A percentile compares a stretch with the other conserved stretches of the same genome.
Conservation (phyloP, 2,888 invertebrate genomes). For the Dioctria rufipes region DNA sequence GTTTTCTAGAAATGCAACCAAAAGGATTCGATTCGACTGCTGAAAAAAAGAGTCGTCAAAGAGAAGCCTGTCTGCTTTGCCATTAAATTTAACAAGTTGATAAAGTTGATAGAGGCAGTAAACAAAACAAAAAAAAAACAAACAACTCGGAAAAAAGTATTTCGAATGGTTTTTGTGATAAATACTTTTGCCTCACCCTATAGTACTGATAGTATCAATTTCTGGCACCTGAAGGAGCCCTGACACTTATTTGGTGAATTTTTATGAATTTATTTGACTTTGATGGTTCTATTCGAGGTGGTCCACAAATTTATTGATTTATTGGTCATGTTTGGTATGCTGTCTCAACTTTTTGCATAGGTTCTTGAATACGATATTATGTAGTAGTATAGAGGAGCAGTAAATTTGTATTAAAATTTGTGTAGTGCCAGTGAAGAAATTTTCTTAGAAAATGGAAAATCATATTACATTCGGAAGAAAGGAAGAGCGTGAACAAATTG, state of each 20-base stretch:
- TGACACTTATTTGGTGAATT: constrained; percentile 36
- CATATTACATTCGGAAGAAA: too few relatives aligned
- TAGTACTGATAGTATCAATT: constrained; percentile 33
- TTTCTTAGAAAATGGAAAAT: too few relatives aligned
- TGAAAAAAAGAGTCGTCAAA: constrained; percentile 12
- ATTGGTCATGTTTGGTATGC: constrained; percentile 6
- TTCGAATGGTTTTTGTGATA: constrained; percentile 6
- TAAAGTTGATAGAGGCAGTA: constrained; percentile 34
- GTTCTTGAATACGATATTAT: too few relatives aligned
- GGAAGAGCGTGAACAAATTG: too few relatives aligned
- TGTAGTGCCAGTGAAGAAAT: too few relatives aligned
- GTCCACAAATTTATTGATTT: constrained; percentile 41
- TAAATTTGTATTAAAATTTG: too few relatives aligned
- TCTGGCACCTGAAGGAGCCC: constrained; percentile 51
- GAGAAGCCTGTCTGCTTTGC: background rate
- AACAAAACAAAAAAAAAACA: constrained; percentile 8
- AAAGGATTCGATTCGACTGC: background rate
- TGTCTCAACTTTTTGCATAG: too few relatives aligned
- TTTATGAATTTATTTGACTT: constrained; percentile 39
- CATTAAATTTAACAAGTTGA: constrained; percentile 3
- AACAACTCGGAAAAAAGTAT: background rate
- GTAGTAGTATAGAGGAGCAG: too few relatives aligned
- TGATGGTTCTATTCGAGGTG: constrained; percentile 23
- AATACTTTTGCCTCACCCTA: constrained; percentile 29
- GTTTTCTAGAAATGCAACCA: constrained; percentile 27